phyloP scores from a whole-genome alignment of 2,113 vertebrate genomes.

The Dendropsophus ebraccatus region DNA sequence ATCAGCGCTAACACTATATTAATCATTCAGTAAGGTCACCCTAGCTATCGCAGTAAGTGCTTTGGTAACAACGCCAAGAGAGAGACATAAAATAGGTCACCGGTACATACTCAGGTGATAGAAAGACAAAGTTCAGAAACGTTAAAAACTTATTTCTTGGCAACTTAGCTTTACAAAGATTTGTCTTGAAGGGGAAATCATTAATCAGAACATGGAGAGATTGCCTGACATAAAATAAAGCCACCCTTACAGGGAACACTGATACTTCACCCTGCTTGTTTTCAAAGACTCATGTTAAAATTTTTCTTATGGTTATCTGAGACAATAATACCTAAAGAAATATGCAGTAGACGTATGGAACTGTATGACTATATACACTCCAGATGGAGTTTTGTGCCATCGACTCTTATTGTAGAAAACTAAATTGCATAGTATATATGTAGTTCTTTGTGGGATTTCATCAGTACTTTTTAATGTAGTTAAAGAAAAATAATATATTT shows the following conservation, averaged over 20 bases:
- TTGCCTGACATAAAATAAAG: slow-evolving; percentile 38
- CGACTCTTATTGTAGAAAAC: background rate
- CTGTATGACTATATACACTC: background rate
- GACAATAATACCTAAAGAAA: background rate
- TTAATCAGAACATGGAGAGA: slow-evolving; percentile 36
- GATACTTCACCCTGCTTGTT: slow-evolving; percentile 3
- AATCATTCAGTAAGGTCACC: slow-evolving; percentile 46
- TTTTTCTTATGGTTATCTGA: background rate
- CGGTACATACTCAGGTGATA: slow-evolving; percentile 51
- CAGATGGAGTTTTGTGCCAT: background rate
- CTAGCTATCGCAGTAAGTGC: slow-evolving; percentile 51
- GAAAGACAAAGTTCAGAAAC: slow-evolving; percentile 42
- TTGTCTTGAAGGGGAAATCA: slow-evolving; percentile 45
- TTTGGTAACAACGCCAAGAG: slow-evolving; percentile 51
- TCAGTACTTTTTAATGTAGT: too few relatives aligned
- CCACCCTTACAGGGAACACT: slow-evolving; percentile 2
- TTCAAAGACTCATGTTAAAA: background rate
- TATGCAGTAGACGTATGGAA: background rate
- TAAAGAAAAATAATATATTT: too few relatives aligned
- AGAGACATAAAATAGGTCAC: slow-evolving; percentile 50
- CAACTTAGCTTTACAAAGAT: slow-evolving; percentile 23
- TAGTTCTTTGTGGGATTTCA: background rate
- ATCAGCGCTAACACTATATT: slow-evolving; percentile 47
- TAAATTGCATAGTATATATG: background rate
- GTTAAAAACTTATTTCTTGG: slow-evolving; percentile 37